These are phyloP conservation scores for Acronicta aceris DNA, from an alignment of 2,888 invertebrate species.

Conservation along the genomic window DNA sequence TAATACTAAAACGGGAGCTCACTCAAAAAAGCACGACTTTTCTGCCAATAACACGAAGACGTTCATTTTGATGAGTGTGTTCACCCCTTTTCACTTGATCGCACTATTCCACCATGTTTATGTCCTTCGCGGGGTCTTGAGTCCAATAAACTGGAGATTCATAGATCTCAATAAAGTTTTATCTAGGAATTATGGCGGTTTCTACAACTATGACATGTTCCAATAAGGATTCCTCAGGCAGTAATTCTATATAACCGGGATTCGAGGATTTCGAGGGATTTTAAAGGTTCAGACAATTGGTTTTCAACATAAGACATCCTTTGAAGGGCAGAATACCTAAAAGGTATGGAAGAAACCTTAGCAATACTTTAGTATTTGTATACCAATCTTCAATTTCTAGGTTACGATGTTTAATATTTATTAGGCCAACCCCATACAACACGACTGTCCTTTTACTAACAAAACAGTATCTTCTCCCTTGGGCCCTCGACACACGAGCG, in stretches of 20 bases:
- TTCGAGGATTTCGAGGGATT: too few species aligned
- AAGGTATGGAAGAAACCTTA: too few species aligned
- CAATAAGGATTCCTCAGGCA: background rate
- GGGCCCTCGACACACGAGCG: constrained; percentile 12
- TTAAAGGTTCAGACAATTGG: too few species aligned
- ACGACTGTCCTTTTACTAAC: constrained; percentile 2
- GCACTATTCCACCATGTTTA: constrained; percentile 35
- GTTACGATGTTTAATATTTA: too few species aligned
- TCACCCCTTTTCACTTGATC: constrained; percentile 28
- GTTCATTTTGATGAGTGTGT: constrained; percentile 40
- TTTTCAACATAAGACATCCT: too few species aligned
- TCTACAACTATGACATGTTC: constrained; percentile 4
- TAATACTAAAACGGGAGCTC: constrained; percentile 1
- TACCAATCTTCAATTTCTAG: too few species aligned
- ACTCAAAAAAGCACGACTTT: constrained; percentile 7
- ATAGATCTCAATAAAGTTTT: constrained; percentile 44
- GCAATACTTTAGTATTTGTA: too few species aligned
- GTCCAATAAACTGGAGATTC: constrained; percentile 36
- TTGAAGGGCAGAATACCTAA: too few species aligned
- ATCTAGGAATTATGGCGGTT: constrained; percentile 22
- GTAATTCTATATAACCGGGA: background rate
- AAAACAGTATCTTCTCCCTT: constrained; percentile 5
- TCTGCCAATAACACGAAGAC: constrained; percentile 22
- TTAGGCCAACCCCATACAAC: background rate
- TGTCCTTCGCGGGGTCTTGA: constrained; percentile 25